Evolutionary conservation across 2,113 vertebrate genomes (phyloP), one percentile per base, ranked within the genome.

Genomic region (Athene noctua): DNA sequence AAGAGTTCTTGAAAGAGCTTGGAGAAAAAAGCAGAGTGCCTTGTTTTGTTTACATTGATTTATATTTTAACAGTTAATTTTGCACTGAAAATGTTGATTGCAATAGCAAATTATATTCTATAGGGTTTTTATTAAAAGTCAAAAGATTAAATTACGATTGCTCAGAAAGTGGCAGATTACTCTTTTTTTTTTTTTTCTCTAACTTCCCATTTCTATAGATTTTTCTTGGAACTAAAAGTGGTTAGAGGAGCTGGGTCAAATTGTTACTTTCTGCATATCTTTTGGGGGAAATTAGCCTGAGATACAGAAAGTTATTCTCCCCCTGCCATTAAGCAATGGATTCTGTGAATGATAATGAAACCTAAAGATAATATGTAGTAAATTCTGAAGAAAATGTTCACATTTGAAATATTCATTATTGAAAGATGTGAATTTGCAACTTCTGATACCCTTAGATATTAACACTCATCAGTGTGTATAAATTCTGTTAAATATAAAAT

Each of bases 371-470:
- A 62, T 72, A 88, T 30, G 14, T 92, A 40, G 32, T 79, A 77
- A 85, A 86, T 92, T 83, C 79, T 58, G 32, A 62, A 47, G 54
- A 13, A 90, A 83, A 90, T 86, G 49, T 88, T 92, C 95, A 75
- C 80, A 71, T 92, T 90, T 90, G 32, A 88, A 87, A 80, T 93
- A 89, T 94, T 95, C 57, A 61, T 93, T 92, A 90, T 58, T 92
- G 71, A 88, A 88, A 91, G 38, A 88, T 88, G 82, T 86, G 79
- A 93, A 82, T 82, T 92, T 91, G 58, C 46, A 80, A 73, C 79
- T 80, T 86, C 71, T 91, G 86, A 86, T 93, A 68, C 59, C 42
- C 74, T 85, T 73, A 73, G 71, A 88, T 88, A 88, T 88, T 93
- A 90, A 34, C 52, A 62, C 36, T 93, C 62, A 65, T 72, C 38